Base-by-base conservation (phyloP, 2,888 invertebrate genomes). In the Vesta saturnalis region DNA sequence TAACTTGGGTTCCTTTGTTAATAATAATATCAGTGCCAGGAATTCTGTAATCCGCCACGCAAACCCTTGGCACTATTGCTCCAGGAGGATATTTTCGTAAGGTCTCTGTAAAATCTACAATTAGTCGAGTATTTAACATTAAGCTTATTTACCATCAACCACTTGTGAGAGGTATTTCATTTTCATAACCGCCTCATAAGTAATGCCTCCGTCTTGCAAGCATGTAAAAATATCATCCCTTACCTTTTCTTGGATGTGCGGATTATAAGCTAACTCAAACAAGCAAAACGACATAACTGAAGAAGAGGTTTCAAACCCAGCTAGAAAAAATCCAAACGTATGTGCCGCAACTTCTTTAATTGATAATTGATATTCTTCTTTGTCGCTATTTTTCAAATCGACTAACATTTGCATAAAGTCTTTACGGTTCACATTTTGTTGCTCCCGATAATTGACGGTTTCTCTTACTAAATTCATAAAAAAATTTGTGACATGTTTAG, bases 351-450 rank as follows among this genome's bases (percentile, higher is more conserved):
- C 19, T 58, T 73, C 73, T n/a, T n/a, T n/a, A n/a, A n/a, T n/a
- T n/a, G n/a, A n/a, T n/a, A n/a, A n/a, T n/a, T n/a, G n/a, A n/a
- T 2, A 68, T 61, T 1, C 69, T 55, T 1, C 59, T 66, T 57
- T 19, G 22, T 70, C 49, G 12, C 77, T 78, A 65, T 49, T 19
- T 2, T 66, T 68, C 30, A 88, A 71, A 43, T 87, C 83, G 18
- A 86, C 79, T 57, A 88, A 79, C 1, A 87, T 75, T 65, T 89
- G 86, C 68, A 90, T 77, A n/a, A n/a, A n/a, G n/a, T n/a, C n/a
- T n/a, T n/a, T n/a, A n/a, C n/a, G n/a, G n/a, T n/a, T n/a, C n/a
- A n/a, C n/a, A n/a, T n/a, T n/a, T n/a, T n/a, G n/a, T n/a, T n/a
- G n/a, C n/a, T n/a, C n/a, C n/a, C n/a, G n/a, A n/a, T n/a, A n/a